phyloP scores from a whole-genome alignment of 2,797 vertebrate species.

The Myotis vivesi region DNA sequence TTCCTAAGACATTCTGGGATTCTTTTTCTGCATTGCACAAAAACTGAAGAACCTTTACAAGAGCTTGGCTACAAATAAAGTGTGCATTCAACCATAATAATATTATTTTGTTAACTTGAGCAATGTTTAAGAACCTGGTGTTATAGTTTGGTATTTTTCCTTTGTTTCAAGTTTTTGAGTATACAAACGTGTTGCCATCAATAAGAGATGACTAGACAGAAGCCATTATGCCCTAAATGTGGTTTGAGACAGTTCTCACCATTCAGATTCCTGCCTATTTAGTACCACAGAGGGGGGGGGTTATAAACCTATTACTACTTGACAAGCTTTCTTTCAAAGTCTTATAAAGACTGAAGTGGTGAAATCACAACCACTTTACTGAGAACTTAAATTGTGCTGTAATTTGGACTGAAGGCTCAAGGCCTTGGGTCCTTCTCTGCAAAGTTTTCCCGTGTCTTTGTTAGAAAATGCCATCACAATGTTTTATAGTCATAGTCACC shows the following conservation, averaged over 20 bases:
- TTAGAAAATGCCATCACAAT: neutral
- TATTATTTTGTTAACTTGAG: neutral
- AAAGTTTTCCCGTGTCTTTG: neutral
- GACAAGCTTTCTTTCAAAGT: neutral
- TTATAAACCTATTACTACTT: neutral
- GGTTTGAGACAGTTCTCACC: neutral
- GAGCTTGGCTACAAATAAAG: neutral
- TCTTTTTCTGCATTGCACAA: neutral
- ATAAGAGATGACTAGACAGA: neutral
- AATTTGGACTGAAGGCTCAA: neutral
- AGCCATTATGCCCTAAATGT: neutral
- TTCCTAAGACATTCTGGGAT: slow-evolving; percentile 16
- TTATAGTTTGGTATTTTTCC: neutral
- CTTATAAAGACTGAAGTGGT: neutral
- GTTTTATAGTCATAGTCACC: neutral
- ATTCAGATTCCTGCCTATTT: neutral
- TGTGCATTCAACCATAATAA: neutral
- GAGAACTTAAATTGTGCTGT: neutral
- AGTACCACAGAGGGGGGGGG: neutral
- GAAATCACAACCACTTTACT: neutral
- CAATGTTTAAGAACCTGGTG: neutral
- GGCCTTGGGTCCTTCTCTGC: neutral
- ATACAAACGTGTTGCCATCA: neutral
- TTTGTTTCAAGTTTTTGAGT: neutral
- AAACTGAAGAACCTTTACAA: slow-evolving; percentile 14